Percentiles rank a stretch among this genome's conserved stretches.
These are phyloP conservation scores for Loris lydekkerianus DNA, from an alignment of 2,797 vertebrate species.

Conservation along the genomic window DNA sequence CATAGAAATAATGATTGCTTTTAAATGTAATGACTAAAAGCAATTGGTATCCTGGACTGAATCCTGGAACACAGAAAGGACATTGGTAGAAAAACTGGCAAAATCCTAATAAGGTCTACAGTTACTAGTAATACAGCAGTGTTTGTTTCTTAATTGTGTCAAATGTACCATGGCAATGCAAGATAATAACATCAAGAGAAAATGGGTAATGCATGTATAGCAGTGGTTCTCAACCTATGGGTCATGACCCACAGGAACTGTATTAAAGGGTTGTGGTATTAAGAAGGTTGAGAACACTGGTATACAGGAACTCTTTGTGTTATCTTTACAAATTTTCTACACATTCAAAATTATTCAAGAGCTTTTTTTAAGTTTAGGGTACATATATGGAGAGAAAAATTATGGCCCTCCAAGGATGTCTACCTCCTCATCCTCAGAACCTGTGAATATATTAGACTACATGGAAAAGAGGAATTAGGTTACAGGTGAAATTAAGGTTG, in stretches of 20 bases:
- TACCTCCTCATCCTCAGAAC: neutral
- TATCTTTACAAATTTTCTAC: slow-evolving; percentile 3
- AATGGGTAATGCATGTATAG: neutral
- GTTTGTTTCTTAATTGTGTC: slow-evolving; percentile 23
- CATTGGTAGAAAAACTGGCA: neutral
- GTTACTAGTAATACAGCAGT: neutral
- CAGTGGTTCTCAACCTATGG: too few relatives aligned
- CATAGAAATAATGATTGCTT: slow-evolving; percentile 21
- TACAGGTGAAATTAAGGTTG: slow-evolving; percentile 2
- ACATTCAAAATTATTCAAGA: neutral
- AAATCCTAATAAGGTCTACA: slow-evolving; percentile 43
- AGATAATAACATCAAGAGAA: slow-evolving; percentile 15
- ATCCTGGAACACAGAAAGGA: slow-evolving; percentile 20
- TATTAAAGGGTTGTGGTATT: too few relatives aligned
- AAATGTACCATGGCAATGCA: neutral
- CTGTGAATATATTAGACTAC: neutral
- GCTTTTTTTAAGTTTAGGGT: neutral
- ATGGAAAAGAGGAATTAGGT: neutral
- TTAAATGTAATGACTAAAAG: neutral
- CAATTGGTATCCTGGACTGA: neutral
- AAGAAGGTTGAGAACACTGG: too few relatives aligned
- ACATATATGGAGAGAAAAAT: neutral
- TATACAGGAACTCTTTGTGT: neutral
- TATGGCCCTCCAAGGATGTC: neutral
- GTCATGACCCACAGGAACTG: too few relatives aligned